Evolutionary conservation across 2,797 vertebrate species (phyloP), one percentile per base, ranked within the genome.

Genomic region (Coendou prehensilis): DNA sequence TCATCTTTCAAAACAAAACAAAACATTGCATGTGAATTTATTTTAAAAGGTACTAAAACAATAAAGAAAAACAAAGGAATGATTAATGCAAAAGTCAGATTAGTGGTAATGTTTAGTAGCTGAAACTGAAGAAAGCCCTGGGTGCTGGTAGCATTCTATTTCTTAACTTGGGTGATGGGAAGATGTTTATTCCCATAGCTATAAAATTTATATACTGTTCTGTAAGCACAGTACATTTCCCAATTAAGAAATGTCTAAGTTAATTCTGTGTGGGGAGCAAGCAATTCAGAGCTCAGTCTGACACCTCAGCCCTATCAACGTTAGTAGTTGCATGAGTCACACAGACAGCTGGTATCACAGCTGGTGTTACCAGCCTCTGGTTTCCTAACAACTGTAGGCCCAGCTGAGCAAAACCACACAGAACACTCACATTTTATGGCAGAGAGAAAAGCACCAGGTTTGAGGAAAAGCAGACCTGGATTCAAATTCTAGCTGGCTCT

Each of bases 251-350:
- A 71, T 67, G 50, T 88, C 52, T 63, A 52, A 73, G 67, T 26
- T 78, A 54, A 73, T 80, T 73, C 23, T 76, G 15, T 64, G 61
- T 83, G 18, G 78, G 73, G 26, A 91, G 69, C 64, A 41, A 86
- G 75, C 80, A 63, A 61, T 54, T 80, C 63, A 69, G 52, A 86
- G 54, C 37, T 86, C 80, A 63, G 52, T 15, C 69, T 87, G 84
- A 83, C 28, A 89, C 79, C 63, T 92, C 56, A 69, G 87, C 20
- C 50, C 75, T 30, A 7, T 20, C 78, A 52, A 78, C 63, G 37
- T 69, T 8, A 91, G 76, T 76, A 91, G 94, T 10, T 76, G 37
- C 4, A 52, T 83, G 80, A 94, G 90, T 91, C 93, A 97, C 69
- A 86, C 2, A 2, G 83, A 89, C 73, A 88, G 89, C 67, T 83